These are phyloP conservation scores for Leptinotarsa rubiginosa DNA, from an alignment of 2,888 invertebrate species.

Conservation along the genomic window DNA sequence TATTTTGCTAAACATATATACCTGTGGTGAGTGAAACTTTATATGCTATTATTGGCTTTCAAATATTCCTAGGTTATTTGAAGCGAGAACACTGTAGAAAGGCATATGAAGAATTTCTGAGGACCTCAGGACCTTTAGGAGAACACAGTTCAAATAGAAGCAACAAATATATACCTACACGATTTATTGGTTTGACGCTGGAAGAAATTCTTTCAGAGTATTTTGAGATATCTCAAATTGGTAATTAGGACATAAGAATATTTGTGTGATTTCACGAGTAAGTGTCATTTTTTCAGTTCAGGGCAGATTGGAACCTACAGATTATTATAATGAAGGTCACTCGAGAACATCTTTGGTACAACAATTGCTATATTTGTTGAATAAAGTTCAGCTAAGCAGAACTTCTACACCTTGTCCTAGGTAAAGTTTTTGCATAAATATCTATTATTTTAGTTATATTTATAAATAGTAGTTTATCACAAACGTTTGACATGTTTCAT, in stretches of 20 bases:
- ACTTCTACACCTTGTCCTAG: constrained; percentile 50
- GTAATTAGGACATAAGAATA: constrained; percentile 48
- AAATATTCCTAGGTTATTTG: constrained; percentile 60
- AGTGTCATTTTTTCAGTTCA: constrained; percentile 54
- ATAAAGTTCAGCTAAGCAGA: constrained; percentile 44
- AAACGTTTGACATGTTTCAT: not conserved
- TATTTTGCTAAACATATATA: too few relatives aligned
- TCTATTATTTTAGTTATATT: too few relatives aligned
- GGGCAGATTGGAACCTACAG: constrained; percentile 60
- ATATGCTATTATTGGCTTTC: not conserved
- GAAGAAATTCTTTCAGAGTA: constrained; percentile 62
- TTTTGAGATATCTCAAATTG: constrained; percentile 60
- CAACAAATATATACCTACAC: constrained; percentile 58
- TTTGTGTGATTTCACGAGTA: too few relatives aligned
- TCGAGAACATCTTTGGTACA: constrained; percentile 52
- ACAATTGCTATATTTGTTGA: constrained; percentile 59
- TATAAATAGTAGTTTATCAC: not conserved
- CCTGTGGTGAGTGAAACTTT: not conserved
- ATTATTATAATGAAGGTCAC: constrained; percentile 55
- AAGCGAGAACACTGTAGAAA: constrained; percentile 58
- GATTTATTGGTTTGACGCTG: constrained; percentile 60
- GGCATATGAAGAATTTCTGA: constrained; percentile 60
- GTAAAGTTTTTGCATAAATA: constrained; percentile 33
- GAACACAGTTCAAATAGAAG: constrained; percentile 51
- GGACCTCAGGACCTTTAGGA: constrained; percentile 55